Evolutionary conservation across 2,888 invertebrate species (phyloP).

Genomic region (Dorcus parallelipipedus): DNA sequence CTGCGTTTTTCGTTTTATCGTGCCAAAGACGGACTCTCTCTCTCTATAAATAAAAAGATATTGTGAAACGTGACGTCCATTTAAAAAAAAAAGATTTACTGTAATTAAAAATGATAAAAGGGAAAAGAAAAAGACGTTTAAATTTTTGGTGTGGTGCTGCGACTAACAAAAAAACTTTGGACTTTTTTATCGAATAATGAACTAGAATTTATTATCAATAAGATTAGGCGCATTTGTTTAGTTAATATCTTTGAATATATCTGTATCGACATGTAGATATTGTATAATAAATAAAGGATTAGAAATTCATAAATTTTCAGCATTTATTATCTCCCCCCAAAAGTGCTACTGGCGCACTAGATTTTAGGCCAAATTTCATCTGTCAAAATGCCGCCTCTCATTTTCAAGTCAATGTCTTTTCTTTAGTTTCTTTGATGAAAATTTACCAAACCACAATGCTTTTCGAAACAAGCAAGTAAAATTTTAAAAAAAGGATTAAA

Average conservation of each 20-base stretch:
- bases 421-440: too few relatives aligned
- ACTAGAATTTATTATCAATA: slow-evolving; percentile 21
- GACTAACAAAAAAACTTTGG: slow-evolving; percentile 33
- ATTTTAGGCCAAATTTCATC: too few relatives aligned
- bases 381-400: too few relatives aligned
- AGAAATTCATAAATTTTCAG: slow-evolving; percentile 12
- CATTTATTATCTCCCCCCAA: background rate
- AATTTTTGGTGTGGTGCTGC: slow-evolving; percentile 46
- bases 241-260: slow-evolving; percentile 37
- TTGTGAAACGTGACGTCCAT: slow-evolving; percentile 38
- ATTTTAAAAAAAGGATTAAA: too few relatives aligned
- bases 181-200: slow-evolving; percentile 28
- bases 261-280: slow-evolving; percentile 47
- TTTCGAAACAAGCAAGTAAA: too few relatives aligned
- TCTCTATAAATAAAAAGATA: slow-evolving; percentile 25
- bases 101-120: slow-evolving; percentile 8
- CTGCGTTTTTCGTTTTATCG: slow-evolving; percentile 26
- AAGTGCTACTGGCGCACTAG: background rate
- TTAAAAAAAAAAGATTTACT: slow-evolving; percentile 19
- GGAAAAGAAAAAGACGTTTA: slow-evolving; percentile 8
- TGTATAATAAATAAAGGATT: slow-evolving; percentile 29
- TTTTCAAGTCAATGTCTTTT: too few relatives aligned
- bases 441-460: too few relatives aligned
- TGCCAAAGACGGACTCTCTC: slow-evolving; percentile 37
- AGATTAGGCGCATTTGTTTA: slow-evolving; percentile 36